Conservation (phyloP, 2,797 vertebrate species). For the Bovichtus diacanthus region DNA sequence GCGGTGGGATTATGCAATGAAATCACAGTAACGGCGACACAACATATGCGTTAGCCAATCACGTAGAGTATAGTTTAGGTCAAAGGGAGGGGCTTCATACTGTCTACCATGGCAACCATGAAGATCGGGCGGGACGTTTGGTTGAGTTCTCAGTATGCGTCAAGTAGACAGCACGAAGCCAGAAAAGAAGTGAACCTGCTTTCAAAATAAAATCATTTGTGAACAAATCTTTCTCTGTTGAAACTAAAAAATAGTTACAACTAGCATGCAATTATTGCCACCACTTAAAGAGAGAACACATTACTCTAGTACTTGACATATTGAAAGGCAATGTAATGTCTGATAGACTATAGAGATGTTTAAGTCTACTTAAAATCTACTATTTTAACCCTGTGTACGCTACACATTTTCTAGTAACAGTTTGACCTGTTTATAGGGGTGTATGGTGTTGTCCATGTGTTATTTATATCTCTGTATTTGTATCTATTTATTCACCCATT, state of each 20-base stretch:
- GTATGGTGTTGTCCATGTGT: background rate
- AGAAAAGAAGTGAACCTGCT: rapidly evolving
- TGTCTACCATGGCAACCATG: conserved; percentile 81
- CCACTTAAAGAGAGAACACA: too few species aligned
- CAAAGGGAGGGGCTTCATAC: conserved; percentile 57
- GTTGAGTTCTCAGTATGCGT: conserved; percentile 27
- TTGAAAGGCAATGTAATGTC: too few species aligned
- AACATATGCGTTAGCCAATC: conserved; percentile 57
- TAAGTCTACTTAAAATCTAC: too few species aligned
- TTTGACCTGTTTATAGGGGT: background rate
- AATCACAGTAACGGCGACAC: background rate
- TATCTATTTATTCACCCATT: background rate
- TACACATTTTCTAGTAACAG: background rate
- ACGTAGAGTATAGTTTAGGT: conserved; percentile 19
- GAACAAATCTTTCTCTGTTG: background rate
- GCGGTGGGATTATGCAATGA: conserved; percentile 62
- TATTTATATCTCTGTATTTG: background rate
- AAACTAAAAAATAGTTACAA: background rate
- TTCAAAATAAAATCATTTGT: conserved; percentile 56
- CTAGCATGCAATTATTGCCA: background rate
- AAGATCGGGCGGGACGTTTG: conserved; percentile 64
- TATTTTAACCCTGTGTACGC: too few species aligned
- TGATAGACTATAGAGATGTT: too few species aligned
- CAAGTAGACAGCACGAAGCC: conserved; percentile 32
- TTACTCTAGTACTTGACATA: too few species aligned